These are phyloP conservation scores for Anguilla megastoma DNA, from an alignment of 2,797 vertebrate genomes.

Conservation along the genomic window DNA sequence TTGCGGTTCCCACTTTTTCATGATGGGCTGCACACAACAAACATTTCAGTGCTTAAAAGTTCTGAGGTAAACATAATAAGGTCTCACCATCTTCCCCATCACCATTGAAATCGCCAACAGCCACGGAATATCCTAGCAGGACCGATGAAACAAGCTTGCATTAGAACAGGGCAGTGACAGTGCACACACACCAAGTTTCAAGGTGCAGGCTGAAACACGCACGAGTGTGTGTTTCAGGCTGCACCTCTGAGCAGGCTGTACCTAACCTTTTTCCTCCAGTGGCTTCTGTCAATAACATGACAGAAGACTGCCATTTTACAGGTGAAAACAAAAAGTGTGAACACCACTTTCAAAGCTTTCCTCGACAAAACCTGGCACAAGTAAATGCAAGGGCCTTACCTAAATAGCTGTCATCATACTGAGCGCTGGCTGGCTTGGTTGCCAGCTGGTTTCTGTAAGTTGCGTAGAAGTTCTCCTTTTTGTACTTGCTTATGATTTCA, in stretches of 20 bases:
- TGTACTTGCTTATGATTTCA: constrained; percentile 79
- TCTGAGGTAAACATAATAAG: neutral
- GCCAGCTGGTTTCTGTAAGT: constrained; percentile 77
- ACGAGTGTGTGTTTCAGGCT: neutral
- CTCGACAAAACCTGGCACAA: neutral
- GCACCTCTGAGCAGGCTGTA: neutral
- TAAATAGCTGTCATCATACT: constrained; percentile 94
- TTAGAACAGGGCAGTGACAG: neutral
- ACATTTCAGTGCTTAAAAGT: neutral
- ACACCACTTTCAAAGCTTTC: neutral
- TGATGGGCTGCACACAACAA: neutral
- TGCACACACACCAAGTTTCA: neutral
- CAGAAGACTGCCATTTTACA: neutral
- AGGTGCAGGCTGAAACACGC: neutral
- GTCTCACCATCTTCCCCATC: constrained; percentile 84
- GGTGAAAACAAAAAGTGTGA: neutral
- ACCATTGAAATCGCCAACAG: constrained; percentile 87
- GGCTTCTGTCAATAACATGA: neutral
- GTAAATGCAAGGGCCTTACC: constrained; percentile 66
- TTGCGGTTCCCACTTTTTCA: neutral
- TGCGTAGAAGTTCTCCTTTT: constrained; percentile 57
- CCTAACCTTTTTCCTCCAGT: neutral
- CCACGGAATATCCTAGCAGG: constrained; percentile 87
- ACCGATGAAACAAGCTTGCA: constrained; percentile 40
- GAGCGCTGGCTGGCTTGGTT: constrained; percentile 82